phyloP scores from a whole-genome alignment of 92 coral and sea anemone species.

The Heliopora coerulea region DNA sequence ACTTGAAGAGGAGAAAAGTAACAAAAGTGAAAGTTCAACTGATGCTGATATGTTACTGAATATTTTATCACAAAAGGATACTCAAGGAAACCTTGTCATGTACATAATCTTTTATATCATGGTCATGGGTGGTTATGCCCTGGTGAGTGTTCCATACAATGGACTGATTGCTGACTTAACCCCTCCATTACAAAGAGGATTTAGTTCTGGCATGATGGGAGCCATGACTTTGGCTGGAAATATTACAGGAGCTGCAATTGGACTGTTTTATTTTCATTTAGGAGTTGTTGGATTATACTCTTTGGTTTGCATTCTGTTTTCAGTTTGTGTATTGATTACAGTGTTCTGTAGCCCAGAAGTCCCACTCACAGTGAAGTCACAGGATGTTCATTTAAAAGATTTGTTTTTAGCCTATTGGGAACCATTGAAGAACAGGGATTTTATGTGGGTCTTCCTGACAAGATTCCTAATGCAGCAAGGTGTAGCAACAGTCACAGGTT shows the following conservation, averaged over 20 bases:
- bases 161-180: slow-evolving; percentile 96
- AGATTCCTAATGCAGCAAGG: slow-evolving; percentile 98
- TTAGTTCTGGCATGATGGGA: slow-evolving; percentile 99
- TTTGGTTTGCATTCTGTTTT: slow-evolving; percentile 76
- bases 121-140: slow-evolving; percentile 98
- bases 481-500: slow-evolving; percentile 96
- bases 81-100: slow-evolving; percentile 44
- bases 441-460: slow-evolving; percentile 97
- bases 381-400: slow-evolving; percentile 60
- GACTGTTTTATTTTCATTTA: slow-evolving; percentile 72
- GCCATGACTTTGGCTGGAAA: slow-evolving; percentile 98
- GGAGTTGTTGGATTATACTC: slow-evolving; percentile 97
- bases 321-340: slow-evolving; percentile 79
- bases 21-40: slow-evolving; percentile 26
- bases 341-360: slow-evolving; percentile 85
- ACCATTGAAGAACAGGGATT: slow-evolving; percentile 95
- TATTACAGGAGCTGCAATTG: slow-evolving; percentile 92
- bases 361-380: slow-evolving; percentile 69
- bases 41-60: slow-evolving; percentile 74
- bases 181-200: slow-evolving; percentile 92
- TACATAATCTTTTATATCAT: slow-evolving; percentile 88
- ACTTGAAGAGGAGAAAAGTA: slow-evolving; percentile 49
- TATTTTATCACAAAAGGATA: slow-evolving; percentile 69
- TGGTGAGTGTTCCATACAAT: slow-evolving; percentile 97
- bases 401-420: slow-evolving; percentile 94